These are phyloP conservation scores for Corythoichthys haematopterus DNA, from an alignment of 2,113 vertebrate genomes.

Conservation along the genomic window DNA sequence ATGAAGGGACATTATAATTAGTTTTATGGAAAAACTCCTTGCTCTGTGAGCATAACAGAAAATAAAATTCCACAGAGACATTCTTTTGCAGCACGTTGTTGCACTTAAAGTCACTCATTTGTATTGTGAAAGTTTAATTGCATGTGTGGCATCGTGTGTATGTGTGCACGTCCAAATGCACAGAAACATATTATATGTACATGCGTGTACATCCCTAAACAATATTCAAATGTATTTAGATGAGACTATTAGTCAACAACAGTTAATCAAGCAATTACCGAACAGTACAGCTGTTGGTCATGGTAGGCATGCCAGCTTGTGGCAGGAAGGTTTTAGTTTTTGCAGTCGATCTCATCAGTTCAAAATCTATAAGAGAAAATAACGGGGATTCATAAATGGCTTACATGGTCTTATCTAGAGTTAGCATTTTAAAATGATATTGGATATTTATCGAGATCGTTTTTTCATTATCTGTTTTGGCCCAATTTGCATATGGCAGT, in stretches of 20 bases:
- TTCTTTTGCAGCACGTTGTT: slow-evolving; percentile 30
- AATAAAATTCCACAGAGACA: slow-evolving; percentile 24
- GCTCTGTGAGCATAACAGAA: slow-evolving; percentile 30
- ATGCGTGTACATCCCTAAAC: slow-evolving; percentile 5
- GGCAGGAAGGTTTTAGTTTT: slow-evolving; percentile 31
- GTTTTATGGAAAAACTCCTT: slow-evolving; percentile 36
- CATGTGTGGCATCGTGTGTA: slow-evolving; percentile 7
- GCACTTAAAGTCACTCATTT: slow-evolving; percentile 34
- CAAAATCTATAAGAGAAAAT: background rate
- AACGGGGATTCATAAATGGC: background rate
- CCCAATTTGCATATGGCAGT: too few relatives aligned
- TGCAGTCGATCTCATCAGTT: slow-evolving; percentile 7
- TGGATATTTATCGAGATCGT: too few relatives aligned
- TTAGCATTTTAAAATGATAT: background rate
- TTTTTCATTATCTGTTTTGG: too few relatives aligned
- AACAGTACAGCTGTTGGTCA: slow-evolving; percentile 38
- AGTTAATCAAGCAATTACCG: slow-evolving; percentile 56
- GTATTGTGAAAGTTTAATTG: slow-evolving; percentile 41
- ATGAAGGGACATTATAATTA: slow-evolving; percentile 47
- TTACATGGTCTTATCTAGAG: background rate
- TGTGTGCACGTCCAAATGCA: slow-evolving; percentile 1
- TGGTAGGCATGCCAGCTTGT: slow-evolving; percentile 21
- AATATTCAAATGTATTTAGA: slow-evolving; percentile 30
- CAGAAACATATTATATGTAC: slow-evolving; percentile 12
- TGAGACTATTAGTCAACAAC: slow-evolving; percentile 27